Percentiles rank a stretch among this genome's conserved stretches.
Evolutionary conservation across 2,888 invertebrate genomes (phyloP).

Genomic region (Apodemia mormo): DNA sequence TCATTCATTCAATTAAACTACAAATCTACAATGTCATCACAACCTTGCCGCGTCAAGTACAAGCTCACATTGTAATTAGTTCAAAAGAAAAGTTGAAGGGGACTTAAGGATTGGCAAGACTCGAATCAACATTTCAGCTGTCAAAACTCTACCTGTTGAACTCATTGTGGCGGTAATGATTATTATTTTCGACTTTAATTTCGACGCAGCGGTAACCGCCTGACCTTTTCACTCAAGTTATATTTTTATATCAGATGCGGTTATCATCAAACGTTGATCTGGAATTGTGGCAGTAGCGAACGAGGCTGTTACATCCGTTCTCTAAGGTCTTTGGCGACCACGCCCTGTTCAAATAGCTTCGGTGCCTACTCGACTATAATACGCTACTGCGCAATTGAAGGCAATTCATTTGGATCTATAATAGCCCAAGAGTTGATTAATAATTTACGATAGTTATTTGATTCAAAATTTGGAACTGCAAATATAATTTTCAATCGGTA

Average conservation of each 20-base stretch:
- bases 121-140: constrained; percentile 57
- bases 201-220: constrained; percentile 51
- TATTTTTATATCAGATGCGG: constrained; percentile 62
- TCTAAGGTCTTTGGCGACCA: constrained; percentile 66
- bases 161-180: constrained; percentile 62
- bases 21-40: constrained; percentile 64
- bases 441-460: not conserved
- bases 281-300: constrained; percentile 55
- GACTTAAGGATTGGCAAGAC: constrained; percentile 39
- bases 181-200: constrained; percentile 72
- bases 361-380: constrained; percentile 57
- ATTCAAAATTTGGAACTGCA: not conserved
- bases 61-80: constrained; percentile 56
- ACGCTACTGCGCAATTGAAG: constrained; percentile 48
- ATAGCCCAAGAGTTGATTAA: constrained; percentile 35
- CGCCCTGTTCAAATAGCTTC: constrained; percentile 62
- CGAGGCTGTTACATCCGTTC: constrained; percentile 76
- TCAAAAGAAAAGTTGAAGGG: constrained; percentile 49
- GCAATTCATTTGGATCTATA: constrained; percentile 43
- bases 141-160: constrained; percentile 59
- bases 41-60: constrained; percentile 49
- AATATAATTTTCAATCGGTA: not conserved
- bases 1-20: constrained; percentile 53
- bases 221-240: constrained; percentile 76
- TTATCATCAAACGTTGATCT: constrained; percentile 72